phyloP scores from a whole-genome alignment of 2,113 vertebrate genomes.

The Columba janthina region DNA sequence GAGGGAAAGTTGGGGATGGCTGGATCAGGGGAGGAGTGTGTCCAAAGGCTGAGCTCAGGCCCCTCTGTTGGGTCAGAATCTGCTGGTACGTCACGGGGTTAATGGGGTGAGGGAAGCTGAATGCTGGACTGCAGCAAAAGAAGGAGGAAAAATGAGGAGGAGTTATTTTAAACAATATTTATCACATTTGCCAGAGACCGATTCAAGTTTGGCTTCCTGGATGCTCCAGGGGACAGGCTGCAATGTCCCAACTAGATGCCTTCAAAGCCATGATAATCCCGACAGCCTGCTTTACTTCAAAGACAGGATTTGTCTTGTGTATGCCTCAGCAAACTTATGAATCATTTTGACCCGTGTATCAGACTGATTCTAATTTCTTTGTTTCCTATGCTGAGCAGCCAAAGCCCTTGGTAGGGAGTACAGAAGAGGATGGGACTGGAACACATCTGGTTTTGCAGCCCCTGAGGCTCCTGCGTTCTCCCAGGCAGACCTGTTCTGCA shows the following conservation, averaged over 20 bases:
- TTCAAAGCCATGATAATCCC: neutral
- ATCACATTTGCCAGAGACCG: neutral
- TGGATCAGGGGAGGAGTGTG: constrained; percentile 92
- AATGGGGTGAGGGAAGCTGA: constrained; percentile 94
- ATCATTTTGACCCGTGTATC: neutral
- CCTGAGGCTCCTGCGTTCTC: neutral
- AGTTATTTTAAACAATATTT: neutral
- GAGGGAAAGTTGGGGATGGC: constrained; percentile 82
- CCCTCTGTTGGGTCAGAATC: constrained; percentile 90
- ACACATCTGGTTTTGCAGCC: neutral
- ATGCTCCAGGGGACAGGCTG: neutral
- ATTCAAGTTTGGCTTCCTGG: neutral
- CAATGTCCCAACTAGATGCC: neutral
- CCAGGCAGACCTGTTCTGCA: neutral
- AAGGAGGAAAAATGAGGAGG: neutral
- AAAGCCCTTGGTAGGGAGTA: neutral
- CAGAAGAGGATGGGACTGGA: neutral
- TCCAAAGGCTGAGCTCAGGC: constrained; percentile 89
- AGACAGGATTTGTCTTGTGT: rapidly evolving
- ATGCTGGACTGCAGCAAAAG: constrained; percentile 83
- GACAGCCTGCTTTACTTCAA: neutral
- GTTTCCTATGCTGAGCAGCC: neutral
- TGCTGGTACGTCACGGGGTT: constrained; percentile 96
- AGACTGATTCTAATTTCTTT: neutral
- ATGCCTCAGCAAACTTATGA: neutral